A percentile compares a stretch with the other conserved stretches of the same genome.
These are phyloP conservation scores for Catocala fraxini DNA, from an alignment of 2,888 invertebrate genomes.

Conservation along the genomic window DNA sequence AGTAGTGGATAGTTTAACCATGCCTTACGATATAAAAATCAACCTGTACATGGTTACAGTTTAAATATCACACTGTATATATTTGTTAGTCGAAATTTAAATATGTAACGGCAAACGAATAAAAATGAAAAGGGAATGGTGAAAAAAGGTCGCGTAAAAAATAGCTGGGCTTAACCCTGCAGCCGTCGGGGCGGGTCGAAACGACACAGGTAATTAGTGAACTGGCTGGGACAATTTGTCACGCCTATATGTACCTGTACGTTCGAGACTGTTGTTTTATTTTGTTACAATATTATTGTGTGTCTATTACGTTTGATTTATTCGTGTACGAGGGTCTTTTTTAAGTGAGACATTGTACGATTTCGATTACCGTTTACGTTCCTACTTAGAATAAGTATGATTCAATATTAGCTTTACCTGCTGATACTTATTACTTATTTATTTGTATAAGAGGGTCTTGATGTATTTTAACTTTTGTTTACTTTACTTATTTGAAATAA, in stretches of 20 bases:
- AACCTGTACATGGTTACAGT: no score
- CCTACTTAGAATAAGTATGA: no score
- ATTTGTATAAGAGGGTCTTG: no score
- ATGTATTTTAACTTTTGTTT: no score
- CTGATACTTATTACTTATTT: no score
- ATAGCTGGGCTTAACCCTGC: slow-evolving; percentile 69
- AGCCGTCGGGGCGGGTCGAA: slow-evolving; percentile 47
- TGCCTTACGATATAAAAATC: no score
- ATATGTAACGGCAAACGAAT: slow-evolving; percentile 10
- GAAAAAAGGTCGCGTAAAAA: slow-evolving; percentile 51
- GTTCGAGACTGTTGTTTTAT: slow-evolving; percentile 22
- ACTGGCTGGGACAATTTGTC: slow-evolving; percentile 46
- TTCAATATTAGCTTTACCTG: no score
- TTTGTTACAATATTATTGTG: slow-evolving; percentile 17
- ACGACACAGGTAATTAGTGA: slow-evolving; percentile 55
- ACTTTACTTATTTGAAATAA: no score
- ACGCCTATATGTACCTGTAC: slow-evolving; percentile 38
- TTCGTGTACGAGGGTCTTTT: not conserved
- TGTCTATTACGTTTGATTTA: slow-evolving; percentile 5
- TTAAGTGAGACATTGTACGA: slow-evolving; percentile 6
- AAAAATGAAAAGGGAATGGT: slow-evolving; percentile 35
- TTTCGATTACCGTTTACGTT: no score
- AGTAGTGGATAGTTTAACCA: no score
- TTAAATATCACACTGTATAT: no score
- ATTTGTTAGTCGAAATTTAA: no score